A percentile compares a stretch with the other conserved stretches of the same genome.
These are phyloP conservation scores for Cataglyphis livida DNA, from an alignment of 2,888 invertebrate genomes.

Conservation along the genomic window DNA sequence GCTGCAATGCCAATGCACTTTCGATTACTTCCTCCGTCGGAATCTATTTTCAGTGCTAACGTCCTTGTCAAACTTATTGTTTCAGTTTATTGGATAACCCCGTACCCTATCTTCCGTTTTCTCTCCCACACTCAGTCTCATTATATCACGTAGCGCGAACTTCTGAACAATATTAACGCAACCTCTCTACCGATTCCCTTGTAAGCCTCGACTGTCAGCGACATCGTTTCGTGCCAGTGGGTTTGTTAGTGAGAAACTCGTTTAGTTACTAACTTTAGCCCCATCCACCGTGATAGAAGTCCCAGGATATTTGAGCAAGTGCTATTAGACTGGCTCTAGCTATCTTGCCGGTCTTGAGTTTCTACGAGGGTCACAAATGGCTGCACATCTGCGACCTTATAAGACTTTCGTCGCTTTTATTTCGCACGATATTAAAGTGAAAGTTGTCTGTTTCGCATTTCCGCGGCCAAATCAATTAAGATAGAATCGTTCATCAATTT, in stretches of 20 bases:
- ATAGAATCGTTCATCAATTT: not conserved
- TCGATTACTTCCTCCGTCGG: constrained; percentile 26
- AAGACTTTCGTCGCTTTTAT: constrained; percentile 32
- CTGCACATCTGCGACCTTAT: constrained; percentile 28
- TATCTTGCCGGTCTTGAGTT: constrained; percentile 49
- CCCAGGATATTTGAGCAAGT: constrained; percentile 64
- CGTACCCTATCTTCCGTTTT: constrained; percentile 31
- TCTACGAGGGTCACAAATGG: constrained; percentile 41
- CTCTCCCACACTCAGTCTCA: constrained; percentile 40
- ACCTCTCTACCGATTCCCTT: constrained; percentile 64
- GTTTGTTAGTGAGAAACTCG: constrained; percentile 77
- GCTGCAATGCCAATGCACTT: constrained; percentile 16
- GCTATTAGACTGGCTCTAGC: constrained; percentile 51
- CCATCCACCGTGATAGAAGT: constrained; percentile 68
- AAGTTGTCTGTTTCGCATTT: not conserved
- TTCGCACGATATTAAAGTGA: constrained; percentile 20
- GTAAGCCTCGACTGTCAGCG: constrained; percentile 73
- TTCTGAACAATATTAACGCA: constrained; percentile 75
- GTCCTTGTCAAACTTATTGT: constrained; percentile 59
- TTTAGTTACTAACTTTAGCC: constrained; percentile 73
- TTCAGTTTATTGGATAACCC: constrained; percentile 67
- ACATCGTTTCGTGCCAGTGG: constrained; percentile 74
- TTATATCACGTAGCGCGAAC: constrained; percentile 66
- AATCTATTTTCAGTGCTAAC: constrained; percentile 39
- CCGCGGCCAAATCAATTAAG: not conserved